phyloP scores from a whole-genome alignment of 2,888 invertebrate genomes.

The Drosophila monieri region DNA sequence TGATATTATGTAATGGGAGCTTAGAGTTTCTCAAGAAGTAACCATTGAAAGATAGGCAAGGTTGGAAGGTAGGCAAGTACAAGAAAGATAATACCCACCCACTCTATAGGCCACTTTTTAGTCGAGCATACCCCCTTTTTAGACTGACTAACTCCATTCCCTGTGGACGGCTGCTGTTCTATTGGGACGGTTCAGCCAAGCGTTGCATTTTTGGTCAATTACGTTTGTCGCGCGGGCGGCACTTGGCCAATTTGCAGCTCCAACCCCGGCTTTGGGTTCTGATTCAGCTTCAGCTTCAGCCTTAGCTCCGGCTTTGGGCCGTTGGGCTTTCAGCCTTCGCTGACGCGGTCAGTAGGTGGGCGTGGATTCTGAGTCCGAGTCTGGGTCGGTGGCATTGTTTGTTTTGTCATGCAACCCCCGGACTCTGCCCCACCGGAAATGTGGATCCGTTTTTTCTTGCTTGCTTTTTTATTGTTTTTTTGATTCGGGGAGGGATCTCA shows the following conservation, averaged over 20 bases:
- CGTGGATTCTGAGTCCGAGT: slow-evolving; percentile 20
- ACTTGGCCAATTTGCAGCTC: slow-evolving; percentile 37
- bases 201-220: slow-evolving; percentile 78
- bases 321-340: slow-evolving; percentile 48
- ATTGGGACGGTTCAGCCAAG: slow-evolving; percentile 57
- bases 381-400: slow-evolving; percentile 39
- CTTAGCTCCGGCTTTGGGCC: not conserved
- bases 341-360: slow-evolving; percentile 51
- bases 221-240: slow-evolving; percentile 75
- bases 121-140: not conserved
- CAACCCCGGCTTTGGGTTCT: not conserved
- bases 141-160: slow-evolving; percentile 2
- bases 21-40: not conserved
- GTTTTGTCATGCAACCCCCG: slow-evolving; percentile 68
- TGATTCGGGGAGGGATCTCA: slow-evolving; percentile 23
- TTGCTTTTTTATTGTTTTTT: not conserved
- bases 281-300: slow-evolving; percentile 1
- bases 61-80: no score
- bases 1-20: not conserved
- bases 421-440: slow-evolving; percentile 53
- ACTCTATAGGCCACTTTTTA: not conserved
- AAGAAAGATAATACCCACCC: no score
- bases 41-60: not conserved
- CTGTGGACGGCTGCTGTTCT: slow-evolving; percentile 48
- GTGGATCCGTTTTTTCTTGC: slow-evolving; percentile 62